phyloP scores from a whole-genome alignment of 2,113 vertebrate genomes.

The Anguilla japonica region DNA sequence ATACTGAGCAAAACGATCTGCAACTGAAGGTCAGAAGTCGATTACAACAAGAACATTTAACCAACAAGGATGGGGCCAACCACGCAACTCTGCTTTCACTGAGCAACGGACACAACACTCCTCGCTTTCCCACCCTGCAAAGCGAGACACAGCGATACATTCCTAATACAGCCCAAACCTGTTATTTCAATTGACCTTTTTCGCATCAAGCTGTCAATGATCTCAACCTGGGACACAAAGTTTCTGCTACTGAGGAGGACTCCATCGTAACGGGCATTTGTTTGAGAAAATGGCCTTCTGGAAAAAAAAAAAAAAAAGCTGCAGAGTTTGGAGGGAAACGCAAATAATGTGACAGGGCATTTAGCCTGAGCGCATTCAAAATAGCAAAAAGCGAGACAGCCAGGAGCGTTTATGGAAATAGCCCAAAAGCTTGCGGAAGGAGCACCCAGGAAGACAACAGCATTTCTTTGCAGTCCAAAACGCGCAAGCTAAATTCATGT shows the following conservation, averaged over 20 bases:
- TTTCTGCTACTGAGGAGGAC: slow-evolving; percentile 64
- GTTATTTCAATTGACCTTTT: slow-evolving; percentile 83
- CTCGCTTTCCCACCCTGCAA: slow-evolving; percentile 52
- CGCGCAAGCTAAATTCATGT: neutral
- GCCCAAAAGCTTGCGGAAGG: slow-evolving; percentile 59
- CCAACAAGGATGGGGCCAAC: slow-evolving; percentile 28
- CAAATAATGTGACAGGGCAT: slow-evolving; percentile 74
- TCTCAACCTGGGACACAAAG: slow-evolving; percentile 73
- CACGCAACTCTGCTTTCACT: slow-evolving; percentile 43
- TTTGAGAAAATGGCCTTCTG: slow-evolving; percentile 65
- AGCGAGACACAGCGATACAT: slow-evolving; percentile 70
- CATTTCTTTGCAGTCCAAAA: slow-evolving; percentile 41
- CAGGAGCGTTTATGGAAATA: slow-evolving; percentile 80
- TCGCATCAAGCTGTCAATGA: slow-evolving; percentile 83
- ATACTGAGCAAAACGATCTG: neutral
- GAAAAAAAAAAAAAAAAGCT: slow-evolving; percentile 25
- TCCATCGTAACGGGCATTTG: slow-evolving; percentile 76
- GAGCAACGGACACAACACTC: slow-evolving; percentile 56
- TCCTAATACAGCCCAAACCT: slow-evolving; percentile 78
- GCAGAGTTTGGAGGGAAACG: slow-evolving; percentile 50
- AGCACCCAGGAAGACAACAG: slow-evolving; percentile 45
- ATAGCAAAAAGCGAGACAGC: slow-evolving; percentile 67
- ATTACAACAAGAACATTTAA: slow-evolving; percentile 81
- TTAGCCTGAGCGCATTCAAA: slow-evolving; percentile 72
- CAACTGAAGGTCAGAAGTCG: slow-evolving; percentile 57